phyloP scores from a whole-genome alignment of 2,888 invertebrate genomes.

The Heterodera filipjevi region DNA sequence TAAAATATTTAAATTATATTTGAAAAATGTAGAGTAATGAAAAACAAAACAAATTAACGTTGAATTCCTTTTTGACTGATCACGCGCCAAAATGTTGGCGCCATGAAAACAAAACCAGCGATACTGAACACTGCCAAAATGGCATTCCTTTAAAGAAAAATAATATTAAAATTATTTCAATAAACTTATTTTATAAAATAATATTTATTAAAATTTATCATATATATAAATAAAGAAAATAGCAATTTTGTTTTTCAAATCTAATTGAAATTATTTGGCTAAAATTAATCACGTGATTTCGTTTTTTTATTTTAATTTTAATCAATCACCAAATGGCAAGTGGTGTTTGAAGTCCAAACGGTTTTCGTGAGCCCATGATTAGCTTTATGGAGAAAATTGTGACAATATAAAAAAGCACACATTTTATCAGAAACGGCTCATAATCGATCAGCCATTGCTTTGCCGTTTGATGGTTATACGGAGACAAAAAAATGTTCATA shows the following conservation, averaged over 20 bases:
- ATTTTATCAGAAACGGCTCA: conserved; percentile 50
- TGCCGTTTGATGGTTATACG: conserved; percentile 52
- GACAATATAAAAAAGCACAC: conserved; percentile 42
- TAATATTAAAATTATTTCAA: conserved; percentile 51
- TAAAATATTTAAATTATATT: background rate
- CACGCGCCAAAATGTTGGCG: conserved; percentile 50
- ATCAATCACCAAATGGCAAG: conserved; percentile 13
- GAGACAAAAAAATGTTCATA: conserved; percentile 44
- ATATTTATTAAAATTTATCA: background rate
- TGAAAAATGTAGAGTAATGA: background rate
- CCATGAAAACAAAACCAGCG: conserved; percentile 64
- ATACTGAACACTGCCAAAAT: conserved; percentile 68
- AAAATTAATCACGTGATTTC: no score
- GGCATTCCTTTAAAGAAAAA: conserved; percentile 65
- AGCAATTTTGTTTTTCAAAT: no score
- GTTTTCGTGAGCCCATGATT: conserved; percentile 66
- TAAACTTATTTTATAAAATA: background rate
- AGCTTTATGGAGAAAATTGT: conserved; percentile 47
- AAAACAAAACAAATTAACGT: conserved; percentile 43
- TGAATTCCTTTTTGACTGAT: conserved; percentile 48
- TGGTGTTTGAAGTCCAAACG: conserved; percentile 64
- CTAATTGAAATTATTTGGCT: no score
- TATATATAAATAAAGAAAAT: no score
- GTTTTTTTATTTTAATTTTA: background rate
- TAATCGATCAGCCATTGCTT: conserved; percentile 53